These are phyloP conservation scores for Mnemiopsis leidyi DNA, from an alignment of 37 sponge, comb jelly and placozoan species.

Conservation along the genomic window DNA sequence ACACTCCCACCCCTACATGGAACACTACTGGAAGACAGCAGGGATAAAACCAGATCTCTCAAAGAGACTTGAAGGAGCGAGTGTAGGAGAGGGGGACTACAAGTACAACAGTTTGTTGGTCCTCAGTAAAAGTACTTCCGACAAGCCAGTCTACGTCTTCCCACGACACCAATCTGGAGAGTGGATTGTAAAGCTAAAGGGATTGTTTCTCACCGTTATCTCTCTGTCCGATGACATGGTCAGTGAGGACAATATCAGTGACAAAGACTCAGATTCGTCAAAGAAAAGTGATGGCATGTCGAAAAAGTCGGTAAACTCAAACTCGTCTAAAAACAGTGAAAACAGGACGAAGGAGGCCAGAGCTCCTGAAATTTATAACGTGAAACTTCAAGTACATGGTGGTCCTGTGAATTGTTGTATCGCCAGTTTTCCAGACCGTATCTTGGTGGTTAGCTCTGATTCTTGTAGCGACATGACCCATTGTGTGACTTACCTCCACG, in stretches of 20 bases:
- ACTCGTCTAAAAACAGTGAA: not conserved
- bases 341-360: not conserved
- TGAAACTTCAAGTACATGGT: slow-evolving; percentile 22
- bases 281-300: not conserved
- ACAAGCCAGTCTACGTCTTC: not conserved
- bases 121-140: not conserved
- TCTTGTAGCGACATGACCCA: not conserved
- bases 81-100: not conserved
- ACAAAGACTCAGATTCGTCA: not conserved
- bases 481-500: slow-evolving; percentile 41
- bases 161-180: slow-evolving; percentile 30
- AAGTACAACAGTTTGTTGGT: slow-evolving; percentile 65
- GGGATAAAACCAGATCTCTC: slow-evolving; percentile 10
- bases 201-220: slow-evolving; percentile 34
- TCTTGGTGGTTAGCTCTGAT: slow-evolving; percentile 8
- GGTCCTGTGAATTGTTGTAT: slow-evolving; percentile 38
- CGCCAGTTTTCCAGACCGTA: not conserved
- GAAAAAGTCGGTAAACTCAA: not conserved
- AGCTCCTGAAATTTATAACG: not conserved
- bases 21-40: slow-evolving; percentile 7
- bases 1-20: not conserved
- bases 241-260: not conserved
- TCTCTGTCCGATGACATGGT: slow-evolving; percentile 12
- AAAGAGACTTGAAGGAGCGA: not conserved
- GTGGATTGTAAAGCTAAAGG: slow-evolving; percentile 26